Evolutionary conservation across 37 sponge, comb jelly and placozoan species (phyloP).

Genomic region (Cladorhizidae sp.): DNA sequence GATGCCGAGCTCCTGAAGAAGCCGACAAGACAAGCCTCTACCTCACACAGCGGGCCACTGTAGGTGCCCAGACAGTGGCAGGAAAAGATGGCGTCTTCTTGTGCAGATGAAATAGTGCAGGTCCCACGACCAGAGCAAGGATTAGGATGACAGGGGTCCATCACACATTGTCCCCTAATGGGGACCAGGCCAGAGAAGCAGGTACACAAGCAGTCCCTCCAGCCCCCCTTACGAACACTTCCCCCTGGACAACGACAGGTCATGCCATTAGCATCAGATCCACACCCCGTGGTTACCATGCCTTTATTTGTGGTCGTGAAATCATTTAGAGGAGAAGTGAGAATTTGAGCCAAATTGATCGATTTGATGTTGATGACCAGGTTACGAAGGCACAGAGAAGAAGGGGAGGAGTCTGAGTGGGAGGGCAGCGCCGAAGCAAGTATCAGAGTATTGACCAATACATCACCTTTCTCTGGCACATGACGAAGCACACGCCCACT

Average conservation of each 20-base stretch:
- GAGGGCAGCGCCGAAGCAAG: constrained; percentile 10
- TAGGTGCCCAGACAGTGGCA: background rate
- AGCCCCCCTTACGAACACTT: constrained; percentile 17
- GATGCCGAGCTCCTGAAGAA: background rate
- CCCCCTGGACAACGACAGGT: constrained; percentile 13
- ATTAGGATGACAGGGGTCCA: constrained; percentile 25
- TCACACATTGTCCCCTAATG: constrained; percentile 10
- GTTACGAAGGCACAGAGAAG: constrained; percentile 6
- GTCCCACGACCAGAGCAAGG: constrained; percentile 14
- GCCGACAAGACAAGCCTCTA: background rate
- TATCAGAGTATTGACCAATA: background rate
- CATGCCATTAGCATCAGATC: background rate
- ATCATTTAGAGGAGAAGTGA: background rate
- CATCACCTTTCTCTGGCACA: background rate
- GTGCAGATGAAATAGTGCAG: background rate
- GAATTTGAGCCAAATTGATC: background rate
- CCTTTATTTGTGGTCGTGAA: background rate
- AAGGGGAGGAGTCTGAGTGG: background rate
- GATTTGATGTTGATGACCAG: background rate
- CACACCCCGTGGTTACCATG: constrained; percentile 17
- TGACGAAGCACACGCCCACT: background rate
- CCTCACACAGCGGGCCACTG: background rate
- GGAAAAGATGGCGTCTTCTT: background rate
- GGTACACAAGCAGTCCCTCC: constrained; percentile 24
- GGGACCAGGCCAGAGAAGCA: background rate